These are phyloP conservation scores for Cossypha caffra DNA, from an alignment of 2,797 vertebrate genomes.

Conservation along the genomic window DNA sequence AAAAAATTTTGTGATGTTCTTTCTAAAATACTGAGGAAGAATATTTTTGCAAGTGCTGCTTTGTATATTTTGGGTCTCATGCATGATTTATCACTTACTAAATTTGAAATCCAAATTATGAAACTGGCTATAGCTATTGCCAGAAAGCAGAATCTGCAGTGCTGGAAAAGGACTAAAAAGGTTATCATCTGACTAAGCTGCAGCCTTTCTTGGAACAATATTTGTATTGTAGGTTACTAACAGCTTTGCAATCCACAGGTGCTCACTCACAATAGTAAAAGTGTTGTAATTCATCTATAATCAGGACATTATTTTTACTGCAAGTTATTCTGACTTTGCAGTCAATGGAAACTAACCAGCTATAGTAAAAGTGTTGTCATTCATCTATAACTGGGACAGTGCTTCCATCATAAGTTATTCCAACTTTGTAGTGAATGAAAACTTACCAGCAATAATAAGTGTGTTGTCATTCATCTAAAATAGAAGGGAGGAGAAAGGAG, in stretches of 20 bases:
- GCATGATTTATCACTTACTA: conserved; percentile 76
- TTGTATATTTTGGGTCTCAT: conserved; percentile 72
- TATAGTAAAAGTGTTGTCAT: conserved; percentile 66
- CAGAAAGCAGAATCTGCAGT: conserved; percentile 63
- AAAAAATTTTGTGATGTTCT: conserved; percentile 42
- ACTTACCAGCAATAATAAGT: conserved; percentile 46
- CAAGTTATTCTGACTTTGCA: conserved; percentile 40
- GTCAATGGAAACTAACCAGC: conserved; percentile 58
- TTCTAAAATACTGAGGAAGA: conserved; percentile 63
- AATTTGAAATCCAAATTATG: conserved; percentile 75
- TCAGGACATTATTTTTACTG: conserved; percentile 21
- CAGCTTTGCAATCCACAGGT: conserved; percentile 28
- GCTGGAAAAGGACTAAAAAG: conserved; percentile 56
- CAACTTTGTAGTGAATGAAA: conserved; percentile 61
- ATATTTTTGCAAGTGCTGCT: conserved; percentile 61
- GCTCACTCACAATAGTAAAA: conserved; percentile 49
- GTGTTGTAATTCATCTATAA: conserved; percentile 49
- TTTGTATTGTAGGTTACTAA: background rate
- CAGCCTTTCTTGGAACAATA: conserved; percentile 36
- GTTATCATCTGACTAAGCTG: conserved; percentile 39
- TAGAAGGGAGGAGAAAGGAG: conserved; percentile 7
- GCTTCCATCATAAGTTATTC: conserved; percentile 47
- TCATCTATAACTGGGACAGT: conserved; percentile 52
- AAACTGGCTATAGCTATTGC: conserved; percentile 63
- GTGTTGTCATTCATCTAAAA: conserved; percentile 45